phyloP scores from a whole-genome alignment of 2,888 invertebrate genomes.

The Protonemura montana region DNA sequence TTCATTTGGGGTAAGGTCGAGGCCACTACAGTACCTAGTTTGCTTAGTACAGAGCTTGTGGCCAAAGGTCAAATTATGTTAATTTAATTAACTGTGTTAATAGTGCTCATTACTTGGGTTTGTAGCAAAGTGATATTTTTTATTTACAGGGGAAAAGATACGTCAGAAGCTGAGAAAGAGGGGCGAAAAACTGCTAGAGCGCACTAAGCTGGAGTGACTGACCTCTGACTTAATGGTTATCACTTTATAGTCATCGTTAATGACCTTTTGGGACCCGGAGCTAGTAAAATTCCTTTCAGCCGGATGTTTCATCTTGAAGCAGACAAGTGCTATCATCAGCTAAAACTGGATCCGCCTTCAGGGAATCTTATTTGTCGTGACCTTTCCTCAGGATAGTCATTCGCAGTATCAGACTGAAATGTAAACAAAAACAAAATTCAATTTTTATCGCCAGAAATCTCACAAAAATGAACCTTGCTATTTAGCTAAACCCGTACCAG shows the following conservation, averaged over 20 bases:
- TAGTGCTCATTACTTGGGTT: not conserved
- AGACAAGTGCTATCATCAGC: not conserved
- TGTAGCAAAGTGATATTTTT: not conserved
- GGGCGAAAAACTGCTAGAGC: not conserved
- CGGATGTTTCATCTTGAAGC: not conserved
- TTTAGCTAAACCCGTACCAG: no score
- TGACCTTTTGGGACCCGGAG: constrained; percentile 22
- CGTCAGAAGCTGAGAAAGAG: not conserved
- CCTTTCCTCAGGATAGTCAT: not conserved
- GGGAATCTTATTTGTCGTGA: not conserved
- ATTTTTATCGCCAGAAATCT: no score
- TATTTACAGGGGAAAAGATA: constrained; percentile 32
- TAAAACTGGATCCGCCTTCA: not conserved
- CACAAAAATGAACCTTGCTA: no score
- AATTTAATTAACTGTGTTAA: not conserved
- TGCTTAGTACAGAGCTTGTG: not conserved
- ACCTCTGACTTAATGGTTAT: not conserved
- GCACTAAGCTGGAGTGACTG: not conserved
- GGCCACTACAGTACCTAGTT: not conserved
- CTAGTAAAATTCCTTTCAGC: not conserved
- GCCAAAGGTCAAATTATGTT: not conserved
- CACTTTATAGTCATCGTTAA: not conserved
- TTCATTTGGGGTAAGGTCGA: constrained; percentile 30
- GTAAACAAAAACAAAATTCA: not conserved
- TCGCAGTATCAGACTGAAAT: not conserved